Evolutionary conservation across 2,113 vertebrate species (phyloP).

Genomic region (Neodon shergylaensis): DNA sequence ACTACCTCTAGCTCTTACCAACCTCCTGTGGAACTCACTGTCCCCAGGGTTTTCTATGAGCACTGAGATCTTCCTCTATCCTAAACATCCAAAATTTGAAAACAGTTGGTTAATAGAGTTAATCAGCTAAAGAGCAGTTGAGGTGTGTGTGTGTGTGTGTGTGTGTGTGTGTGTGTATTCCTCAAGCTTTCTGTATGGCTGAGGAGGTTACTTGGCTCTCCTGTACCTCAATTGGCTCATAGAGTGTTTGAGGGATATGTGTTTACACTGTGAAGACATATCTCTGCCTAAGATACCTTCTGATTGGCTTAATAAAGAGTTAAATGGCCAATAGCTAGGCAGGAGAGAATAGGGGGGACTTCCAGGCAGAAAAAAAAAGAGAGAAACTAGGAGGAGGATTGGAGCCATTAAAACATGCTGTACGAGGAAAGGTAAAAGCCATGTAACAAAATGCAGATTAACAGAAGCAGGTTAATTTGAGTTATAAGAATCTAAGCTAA

Average conservation of each 20-base stretch:
- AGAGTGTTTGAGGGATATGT: neutral
- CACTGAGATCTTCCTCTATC: neutral
- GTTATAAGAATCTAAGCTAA: neutral
- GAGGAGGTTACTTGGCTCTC: neutral
- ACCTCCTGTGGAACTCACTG: neutral
- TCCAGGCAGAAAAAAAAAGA: neutral
- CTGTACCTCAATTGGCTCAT: neutral
- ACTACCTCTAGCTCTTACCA: neutral
- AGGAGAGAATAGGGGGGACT: neutral
- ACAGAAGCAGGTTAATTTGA: neutral
- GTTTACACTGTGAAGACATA: neutral
- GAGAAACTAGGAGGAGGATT: neutral
- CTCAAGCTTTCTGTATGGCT: neutral
- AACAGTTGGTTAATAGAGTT: neutral
- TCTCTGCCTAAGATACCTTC: neutral
- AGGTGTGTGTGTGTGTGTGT: too few species aligned
- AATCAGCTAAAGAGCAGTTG: neutral
- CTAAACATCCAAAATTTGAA: neutral
- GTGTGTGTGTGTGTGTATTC: too few species aligned
- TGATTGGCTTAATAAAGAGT: neutral
- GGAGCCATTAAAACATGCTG: neutral
- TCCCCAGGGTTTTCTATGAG: neutral
- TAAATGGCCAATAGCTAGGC: neutral
- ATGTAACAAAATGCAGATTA: neutral
- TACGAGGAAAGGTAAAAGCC: neutral